Percentiles rank a stretch among this genome's conserved stretches.
These are phyloP conservation scores for Aleiodes leptofemur DNA, from an alignment of 2,888 invertebrate species.

Conservation along the genomic window DNA sequence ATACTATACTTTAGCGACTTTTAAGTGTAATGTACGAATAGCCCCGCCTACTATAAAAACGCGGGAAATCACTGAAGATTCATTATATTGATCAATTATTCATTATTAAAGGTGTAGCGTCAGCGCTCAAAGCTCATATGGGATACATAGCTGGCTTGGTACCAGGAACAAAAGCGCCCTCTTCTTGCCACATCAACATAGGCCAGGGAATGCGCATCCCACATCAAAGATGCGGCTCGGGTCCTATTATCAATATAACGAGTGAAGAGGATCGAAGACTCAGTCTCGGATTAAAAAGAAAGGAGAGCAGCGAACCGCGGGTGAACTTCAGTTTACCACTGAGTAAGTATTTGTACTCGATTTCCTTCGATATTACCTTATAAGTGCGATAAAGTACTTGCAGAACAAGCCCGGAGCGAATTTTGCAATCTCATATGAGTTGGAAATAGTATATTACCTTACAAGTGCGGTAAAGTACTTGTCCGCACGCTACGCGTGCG, in stretches of 20 bases:
- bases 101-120: slow-evolving; percentile 77
- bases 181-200: slow-evolving; percentile 70
- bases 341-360: slow-evolving; percentile 59
- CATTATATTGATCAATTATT: too few species aligned
- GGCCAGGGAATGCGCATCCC: slow-evolving; percentile 64
- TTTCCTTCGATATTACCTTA: too few species aligned
- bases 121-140: slow-evolving; percentile 84
- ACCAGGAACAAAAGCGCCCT: slow-evolving; percentile 78
- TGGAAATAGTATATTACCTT: too few species aligned
- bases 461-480: too few species aligned
- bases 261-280: slow-evolving; percentile 71
- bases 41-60: too few species aligned
- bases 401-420: too few species aligned
- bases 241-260: slow-evolving; percentile 72
- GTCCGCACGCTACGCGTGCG: too few species aligned
- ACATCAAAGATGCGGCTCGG: slow-evolving; percentile 71
- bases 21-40: too few species aligned
- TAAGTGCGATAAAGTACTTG: too few species aligned
- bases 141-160: slow-evolving; percentile 84
- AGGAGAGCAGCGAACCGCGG: slow-evolving; percentile 78
- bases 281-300: slow-evolving; percentile 69
- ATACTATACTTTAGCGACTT: too few species aligned
- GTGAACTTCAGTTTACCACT: slow-evolving; percentile 78
- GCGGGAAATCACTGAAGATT: neutral
- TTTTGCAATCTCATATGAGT: too few species aligned